Base-by-base conservation (phyloP, 2,113 vertebrate genomes). In the Leptocoma aspasia region DNA sequence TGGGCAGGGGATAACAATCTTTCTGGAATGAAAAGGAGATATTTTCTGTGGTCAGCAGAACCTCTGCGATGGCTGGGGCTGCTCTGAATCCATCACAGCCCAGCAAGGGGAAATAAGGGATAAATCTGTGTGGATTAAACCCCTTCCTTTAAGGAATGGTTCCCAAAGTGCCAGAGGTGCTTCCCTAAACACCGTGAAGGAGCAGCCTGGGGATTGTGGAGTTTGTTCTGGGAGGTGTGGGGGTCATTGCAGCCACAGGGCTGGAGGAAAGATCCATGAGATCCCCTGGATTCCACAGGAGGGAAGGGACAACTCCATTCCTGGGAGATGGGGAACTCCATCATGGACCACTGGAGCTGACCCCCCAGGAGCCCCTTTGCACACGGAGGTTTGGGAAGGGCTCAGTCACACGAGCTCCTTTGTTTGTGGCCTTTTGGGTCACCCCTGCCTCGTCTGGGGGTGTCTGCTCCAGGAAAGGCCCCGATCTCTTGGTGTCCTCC, bases 341-440 rank as follows among this genome's bases (percentile, higher is more conserved):
- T 18, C 0, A 0, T 6, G 27, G n/a, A 16, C 20, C 23, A 2
- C 26, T 19, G 41, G 41, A 35, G 44, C 10, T 24, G 54, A 12
- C 45, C n/a, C 7, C 11, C 4, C 37, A 35, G 27, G 22, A 15
- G 1, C 49, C 4, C 35, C 30, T 15, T 22, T 26, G n/a, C 31
- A 45, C 45, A 37, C 0, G 23, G 26, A 2, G 12, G 3, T 53
- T 33, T 53, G 41, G 18, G 30, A 26, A 54, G 47, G 39, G 41
- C 60, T 70, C 35, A 4, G 9, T 12, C 12, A 5, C 14, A 2
- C 13, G 26, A 76, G 7, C 31, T 7, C 27, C 10, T 4, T 7
- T 41, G 12, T 14, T 14, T 19, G 2, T 2, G 8, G 4, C 1
- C 1, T 22, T 85, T 37, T 15, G 42, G 60, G 4, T 3, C 28